Conservation (phyloP, 2,113 vertebrate genomes). For the Lampris incognitus region DNA sequence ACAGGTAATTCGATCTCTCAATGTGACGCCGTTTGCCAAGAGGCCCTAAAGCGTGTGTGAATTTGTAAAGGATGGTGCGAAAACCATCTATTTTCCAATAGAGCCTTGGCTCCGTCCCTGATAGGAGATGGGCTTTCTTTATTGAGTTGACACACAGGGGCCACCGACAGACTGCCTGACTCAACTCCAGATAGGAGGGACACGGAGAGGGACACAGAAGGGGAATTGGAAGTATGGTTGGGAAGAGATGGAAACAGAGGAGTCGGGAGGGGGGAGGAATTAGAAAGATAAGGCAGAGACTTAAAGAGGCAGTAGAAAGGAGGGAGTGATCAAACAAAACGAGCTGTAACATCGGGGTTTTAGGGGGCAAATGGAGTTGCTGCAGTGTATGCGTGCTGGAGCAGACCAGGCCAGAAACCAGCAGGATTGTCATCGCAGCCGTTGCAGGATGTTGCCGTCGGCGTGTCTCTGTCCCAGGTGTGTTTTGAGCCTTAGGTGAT, state of each 20-base stretch:
- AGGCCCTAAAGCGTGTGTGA: conserved; percentile 49
- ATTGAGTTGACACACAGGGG: conserved; percentile 52
- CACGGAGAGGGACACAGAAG: conserved; percentile 41
- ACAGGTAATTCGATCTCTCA: conserved; percentile 60
- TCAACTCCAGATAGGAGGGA: conserved; percentile 64
- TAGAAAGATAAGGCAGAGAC: conserved; percentile 48
- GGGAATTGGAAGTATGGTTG: conserved; percentile 22
- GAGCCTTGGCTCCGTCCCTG: conserved; percentile 48
- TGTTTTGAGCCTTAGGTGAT: conserved; percentile 53
- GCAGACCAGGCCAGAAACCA: conserved; percentile 48
- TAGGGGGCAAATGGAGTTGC: conserved; percentile 52
- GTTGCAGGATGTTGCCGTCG: conserved; percentile 27
- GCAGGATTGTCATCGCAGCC: conserved; percentile 34
- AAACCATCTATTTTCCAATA: conserved; percentile 57
- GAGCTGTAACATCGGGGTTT: conserved; percentile 25
- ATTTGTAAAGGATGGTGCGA: conserved; percentile 66
- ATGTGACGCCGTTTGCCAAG: conserved; percentile 54
- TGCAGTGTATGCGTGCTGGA: conserved; percentile 37
- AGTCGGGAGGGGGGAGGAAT: conserved; percentile 31
- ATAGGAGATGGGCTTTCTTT: conserved; percentile 42
- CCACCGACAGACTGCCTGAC: conserved; percentile 45
- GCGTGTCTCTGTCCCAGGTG: conserved; percentile 34
- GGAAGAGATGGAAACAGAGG: conserved; percentile 55
- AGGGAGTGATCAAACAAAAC: conserved; percentile 27
- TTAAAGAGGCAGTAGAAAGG: conserved; percentile 23